These are phyloP conservation scores for Xyrauchen texanus DNA, from an alignment of 2,113 vertebrate genomes.

Conservation along the genomic window DNA sequence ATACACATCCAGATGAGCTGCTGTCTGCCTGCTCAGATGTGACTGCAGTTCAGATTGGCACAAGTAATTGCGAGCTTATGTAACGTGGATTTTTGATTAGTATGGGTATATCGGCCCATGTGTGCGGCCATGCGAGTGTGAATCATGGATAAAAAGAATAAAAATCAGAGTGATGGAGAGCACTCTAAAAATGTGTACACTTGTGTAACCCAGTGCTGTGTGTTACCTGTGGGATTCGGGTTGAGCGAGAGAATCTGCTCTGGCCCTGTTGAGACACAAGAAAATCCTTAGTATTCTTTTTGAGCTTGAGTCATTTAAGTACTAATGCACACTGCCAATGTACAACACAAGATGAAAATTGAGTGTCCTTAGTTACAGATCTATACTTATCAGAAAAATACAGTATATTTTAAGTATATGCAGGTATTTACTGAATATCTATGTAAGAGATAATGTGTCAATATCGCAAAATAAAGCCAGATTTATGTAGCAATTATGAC, in stretches of 20 bases:
- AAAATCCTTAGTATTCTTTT: conserved; percentile 33
- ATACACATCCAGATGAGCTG: conserved; percentile 22
- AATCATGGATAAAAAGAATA: not conserved
- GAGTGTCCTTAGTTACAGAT: too few relatives aligned
- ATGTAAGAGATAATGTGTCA: too few relatives aligned
- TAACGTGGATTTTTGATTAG: conserved; percentile 1
- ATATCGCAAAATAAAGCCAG: too few relatives aligned
- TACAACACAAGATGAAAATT: not conserved
- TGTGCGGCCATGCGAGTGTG: not conserved
- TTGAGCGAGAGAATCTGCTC: conserved; percentile 78
- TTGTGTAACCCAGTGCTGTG: too few relatives aligned
- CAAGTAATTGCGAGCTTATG: conserved; percentile 25
- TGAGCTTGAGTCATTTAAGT: too few relatives aligned
- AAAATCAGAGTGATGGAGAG: not conserved
- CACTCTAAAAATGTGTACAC: not conserved
- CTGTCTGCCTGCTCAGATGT: not conserved
- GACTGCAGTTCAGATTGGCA: not conserved
- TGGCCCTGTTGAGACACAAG: conserved; percentile 73
- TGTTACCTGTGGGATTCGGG: conserved; percentile 78
- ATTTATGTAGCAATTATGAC: too few relatives aligned
- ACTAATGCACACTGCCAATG: not conserved
- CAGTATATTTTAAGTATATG: too few relatives aligned
- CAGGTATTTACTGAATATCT: too few relatives aligned
- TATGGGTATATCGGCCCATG: not conserved
- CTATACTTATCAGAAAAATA: too few relatives aligned